A percentile compares a stretch with the other conserved stretches of the same genome.
phyloP scores from a whole-genome alignment of 2,797 vertebrate genomes.

The Gobionotothen gibberifrons region DNA sequence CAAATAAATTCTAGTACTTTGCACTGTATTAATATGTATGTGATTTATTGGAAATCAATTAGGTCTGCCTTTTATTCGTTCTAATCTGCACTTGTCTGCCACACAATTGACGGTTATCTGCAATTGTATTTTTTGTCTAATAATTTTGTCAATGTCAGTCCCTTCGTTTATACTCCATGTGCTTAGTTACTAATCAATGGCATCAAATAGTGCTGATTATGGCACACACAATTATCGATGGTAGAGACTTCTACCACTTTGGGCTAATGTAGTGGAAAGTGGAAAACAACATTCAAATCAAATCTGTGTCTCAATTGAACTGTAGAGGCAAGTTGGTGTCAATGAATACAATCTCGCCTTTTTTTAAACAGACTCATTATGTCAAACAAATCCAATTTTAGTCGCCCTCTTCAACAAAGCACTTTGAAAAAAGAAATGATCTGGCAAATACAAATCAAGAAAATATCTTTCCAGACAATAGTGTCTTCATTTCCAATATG shows the following conservation, averaged over 20 bases:
- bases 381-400: not conserved
- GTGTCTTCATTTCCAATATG: not conserved
- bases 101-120: conserved; percentile 22
- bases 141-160: conserved; percentile 20
- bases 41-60: conserved; percentile 46
- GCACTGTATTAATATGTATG: conserved; percentile 4
- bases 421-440: not conserved
- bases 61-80: conserved; percentile 4
- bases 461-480: not conserved
- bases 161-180: conserved; percentile 34
- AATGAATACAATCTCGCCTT: not conserved
- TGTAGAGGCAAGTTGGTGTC: not conserved
- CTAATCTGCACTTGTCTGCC: conserved; percentile 31
- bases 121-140: conserved; percentile 21
- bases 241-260: not conserved
- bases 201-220: conserved; percentile 18
- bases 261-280: not conserved
- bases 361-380: not conserved
- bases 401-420: not conserved
- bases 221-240: not conserved
- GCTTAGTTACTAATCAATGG: conserved; percentile 33
- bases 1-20: not conserved
- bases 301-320: not conserved
- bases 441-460: not conserved
- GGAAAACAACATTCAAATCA: not conserved